These are phyloP conservation scores for Microctonus aethiopoides DNA, from an alignment of 2,888 invertebrate species.

Conservation along the genomic window DNA sequence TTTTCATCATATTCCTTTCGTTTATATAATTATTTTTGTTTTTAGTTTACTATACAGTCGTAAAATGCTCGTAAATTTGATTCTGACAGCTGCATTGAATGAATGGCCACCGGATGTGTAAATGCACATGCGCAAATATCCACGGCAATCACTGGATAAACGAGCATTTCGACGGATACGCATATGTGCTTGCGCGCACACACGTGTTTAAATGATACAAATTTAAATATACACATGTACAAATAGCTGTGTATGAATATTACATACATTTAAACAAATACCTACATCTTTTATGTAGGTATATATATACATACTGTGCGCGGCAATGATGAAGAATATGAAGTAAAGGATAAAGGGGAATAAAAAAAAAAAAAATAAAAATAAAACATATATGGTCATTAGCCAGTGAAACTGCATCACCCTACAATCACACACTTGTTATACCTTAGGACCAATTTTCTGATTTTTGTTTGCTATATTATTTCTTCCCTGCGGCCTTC, in stretches of 20 bases:
- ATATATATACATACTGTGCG: constrained; percentile 5
- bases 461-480: constrained; percentile 45
- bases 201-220: not conserved
- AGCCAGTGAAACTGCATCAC: constrained; percentile 31
- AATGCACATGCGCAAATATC: constrained; percentile 35
- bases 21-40: not conserved
- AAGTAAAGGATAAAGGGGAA: not conserved
- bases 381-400: constrained; percentile 26
- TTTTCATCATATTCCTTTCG: not conserved
- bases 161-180: constrained; percentile 33
- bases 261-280: not conserved
- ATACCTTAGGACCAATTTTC: constrained; percentile 50
- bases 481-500: constrained; percentile 10
- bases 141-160: constrained; percentile 34
- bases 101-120: constrained; percentile 30
- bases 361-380: not conserved
- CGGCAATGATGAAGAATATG: constrained; percentile 21
- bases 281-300: constrained; percentile 14
- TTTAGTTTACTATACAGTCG: not conserved
- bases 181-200: constrained; percentile 16
- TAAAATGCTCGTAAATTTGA: constrained; percentile 36
- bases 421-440: constrained; percentile 50
- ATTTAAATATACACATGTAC: not conserved
- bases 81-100: constrained; percentile 40
- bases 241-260: not conserved